Conservation (phyloP, 1,140 invertebrate species). For the Caenorhabditis briggsae region DNA sequence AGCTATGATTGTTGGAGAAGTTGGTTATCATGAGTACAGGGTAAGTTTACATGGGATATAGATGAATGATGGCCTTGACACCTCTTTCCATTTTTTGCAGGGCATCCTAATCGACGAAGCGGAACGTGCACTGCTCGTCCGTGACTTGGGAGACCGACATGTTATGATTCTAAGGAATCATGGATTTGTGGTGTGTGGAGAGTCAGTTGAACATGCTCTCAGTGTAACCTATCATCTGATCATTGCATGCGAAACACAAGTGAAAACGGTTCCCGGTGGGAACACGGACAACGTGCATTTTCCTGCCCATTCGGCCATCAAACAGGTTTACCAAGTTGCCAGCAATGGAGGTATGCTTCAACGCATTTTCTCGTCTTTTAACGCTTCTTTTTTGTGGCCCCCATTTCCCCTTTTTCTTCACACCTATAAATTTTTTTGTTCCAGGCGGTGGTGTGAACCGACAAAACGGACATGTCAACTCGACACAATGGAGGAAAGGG, state of each 20-base stretch:
- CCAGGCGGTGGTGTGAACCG: conserved; percentile 79
- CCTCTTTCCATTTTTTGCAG: conserved; percentile 61
- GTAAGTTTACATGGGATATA: not conserved
- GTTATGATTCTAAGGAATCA: conserved; percentile 92
- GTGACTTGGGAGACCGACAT: conserved; percentile 79
- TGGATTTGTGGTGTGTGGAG: conserved; percentile 94
- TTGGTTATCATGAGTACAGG: conserved; percentile 80
- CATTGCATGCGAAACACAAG: conserved; percentile 88
- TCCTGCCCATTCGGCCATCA: conserved; percentile 68
- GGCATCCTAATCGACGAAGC: conserved; percentile 79
- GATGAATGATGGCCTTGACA: conserved; percentile 42
- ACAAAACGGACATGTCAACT: conserved; percentile 79
- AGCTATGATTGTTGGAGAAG: conserved; percentile 79
- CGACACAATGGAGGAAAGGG: conserved; percentile 89
- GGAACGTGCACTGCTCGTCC: conserved; percentile 78
- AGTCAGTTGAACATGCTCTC: conserved; percentile 96
- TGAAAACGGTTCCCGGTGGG: conserved; percentile 22
- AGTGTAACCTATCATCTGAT: conserved; percentile 88
- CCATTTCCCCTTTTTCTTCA: conserved; percentile 57
- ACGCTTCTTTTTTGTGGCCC: conserved; percentile 24
- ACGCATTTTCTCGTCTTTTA: conserved; percentile 50
- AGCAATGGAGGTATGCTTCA: conserved; percentile 67
- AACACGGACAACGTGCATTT: conserved; percentile 68
- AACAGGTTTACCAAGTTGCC: conserved; percentile 71
- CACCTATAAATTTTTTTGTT: conserved; percentile 70